Conservation (phyloP, 2,797 vertebrate genomes). For the Gymnothorax javanicus region DNA sequence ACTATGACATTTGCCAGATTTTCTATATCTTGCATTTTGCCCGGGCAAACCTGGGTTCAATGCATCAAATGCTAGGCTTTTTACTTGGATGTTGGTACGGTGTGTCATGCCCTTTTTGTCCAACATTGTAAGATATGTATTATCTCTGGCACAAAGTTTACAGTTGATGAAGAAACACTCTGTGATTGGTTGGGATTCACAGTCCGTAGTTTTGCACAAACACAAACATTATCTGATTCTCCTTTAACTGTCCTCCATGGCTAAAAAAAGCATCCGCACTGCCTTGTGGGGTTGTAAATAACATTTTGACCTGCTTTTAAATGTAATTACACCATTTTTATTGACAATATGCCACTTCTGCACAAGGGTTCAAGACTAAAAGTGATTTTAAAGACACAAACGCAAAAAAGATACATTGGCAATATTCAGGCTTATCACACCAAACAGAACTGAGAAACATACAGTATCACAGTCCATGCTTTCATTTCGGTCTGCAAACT, state of each 20-base stretch:
- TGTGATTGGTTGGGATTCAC: no score
- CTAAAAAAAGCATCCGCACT: neutral
- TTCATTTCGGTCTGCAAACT: slow-evolving; percentile 38
- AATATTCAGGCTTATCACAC: slow-evolving; percentile 22
- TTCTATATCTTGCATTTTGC: neutral
- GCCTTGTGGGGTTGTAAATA: neutral
- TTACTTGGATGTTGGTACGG: neutral
- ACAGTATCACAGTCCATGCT: slow-evolving; percentile 16
- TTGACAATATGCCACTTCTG: slow-evolving; percentile 50
- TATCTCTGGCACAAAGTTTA: neutral
- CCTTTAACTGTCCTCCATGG: neutral
- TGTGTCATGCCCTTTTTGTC: neutral
- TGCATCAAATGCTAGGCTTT: no score
- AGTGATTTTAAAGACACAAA: slow-evolving; percentile 52
- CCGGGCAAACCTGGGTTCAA: neutral
- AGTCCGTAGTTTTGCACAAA: no score
- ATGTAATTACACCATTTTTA: slow-evolving; percentile 47
- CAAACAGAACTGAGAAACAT: slow-evolving; percentile 1
- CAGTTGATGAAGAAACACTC: no score
- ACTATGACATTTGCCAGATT: neutral
- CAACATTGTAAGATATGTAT: neutral
- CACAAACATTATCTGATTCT: neutral
- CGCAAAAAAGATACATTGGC: slow-evolving; percentile 47
- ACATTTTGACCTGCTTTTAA: neutral
- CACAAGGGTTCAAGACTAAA: slow-evolving; percentile 54